Conservation (phyloP, 2,113 vertebrate species). For the Anser cygnoides region DNA sequence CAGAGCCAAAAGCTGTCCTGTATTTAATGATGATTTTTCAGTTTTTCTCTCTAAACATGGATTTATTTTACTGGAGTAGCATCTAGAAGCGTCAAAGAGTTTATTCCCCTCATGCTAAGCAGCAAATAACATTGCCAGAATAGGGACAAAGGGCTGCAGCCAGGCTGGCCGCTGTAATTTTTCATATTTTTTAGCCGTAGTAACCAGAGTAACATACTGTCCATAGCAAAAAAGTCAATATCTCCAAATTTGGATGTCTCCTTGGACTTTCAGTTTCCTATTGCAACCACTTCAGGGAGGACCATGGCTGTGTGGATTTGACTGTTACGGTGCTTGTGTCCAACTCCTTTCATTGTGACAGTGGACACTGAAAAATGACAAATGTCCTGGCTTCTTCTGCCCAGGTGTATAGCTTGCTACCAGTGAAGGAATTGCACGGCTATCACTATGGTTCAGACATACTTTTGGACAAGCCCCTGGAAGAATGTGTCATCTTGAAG, state of each 20-base stretch:
- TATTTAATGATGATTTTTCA: background rate
- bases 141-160: background rate
- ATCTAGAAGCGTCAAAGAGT: background rate
- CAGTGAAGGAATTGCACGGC: constrained; percentile 45
- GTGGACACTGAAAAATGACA: background rate
- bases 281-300: background rate
- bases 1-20: background rate
- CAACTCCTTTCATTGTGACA: background rate
- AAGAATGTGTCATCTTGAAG: background rate
- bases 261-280: background rate
- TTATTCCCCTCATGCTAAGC: background rate
- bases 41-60: background rate
- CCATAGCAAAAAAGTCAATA: background rate
- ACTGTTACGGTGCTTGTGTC: background rate
- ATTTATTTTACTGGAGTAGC: background rate
- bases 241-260: background rate
- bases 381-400: background rate
- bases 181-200: background rate
- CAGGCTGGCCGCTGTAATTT: background rate
- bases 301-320: background rate
- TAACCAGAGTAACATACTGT: background rate
- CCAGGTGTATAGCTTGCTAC: constrained; percentile 74
- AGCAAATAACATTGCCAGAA: background rate
- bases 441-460: background rate
- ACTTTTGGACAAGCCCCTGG: background rate